Evolutionary conservation across 2,797 vertebrate genomes (phyloP).

Genomic region (Squalus acanthias): DNA sequence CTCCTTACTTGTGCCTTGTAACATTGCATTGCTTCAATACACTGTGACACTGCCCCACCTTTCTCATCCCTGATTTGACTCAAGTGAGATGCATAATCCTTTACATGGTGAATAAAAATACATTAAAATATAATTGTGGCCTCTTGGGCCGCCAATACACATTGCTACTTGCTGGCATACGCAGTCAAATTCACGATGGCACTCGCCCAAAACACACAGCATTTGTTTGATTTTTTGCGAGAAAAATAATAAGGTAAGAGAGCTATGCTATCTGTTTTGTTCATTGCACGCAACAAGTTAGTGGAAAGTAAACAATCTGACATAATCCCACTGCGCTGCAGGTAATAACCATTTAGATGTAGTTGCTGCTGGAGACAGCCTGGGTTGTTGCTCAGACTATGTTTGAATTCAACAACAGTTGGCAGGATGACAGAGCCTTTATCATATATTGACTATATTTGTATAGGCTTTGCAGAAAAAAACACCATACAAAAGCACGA

Average conservation of each 20-base stretch:
- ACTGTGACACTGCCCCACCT: not conserved
- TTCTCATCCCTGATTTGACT: not conserved
- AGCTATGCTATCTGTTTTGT: not conserved
- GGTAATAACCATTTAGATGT: not conserved
- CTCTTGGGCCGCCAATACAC: not conserved
- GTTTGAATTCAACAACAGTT: not conserved
- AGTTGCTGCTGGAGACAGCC: conserved; percentile 3
- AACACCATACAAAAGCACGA: not conserved
- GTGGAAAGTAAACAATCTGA: not conserved
- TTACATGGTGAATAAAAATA: not conserved
- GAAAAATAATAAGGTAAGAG: not conserved
- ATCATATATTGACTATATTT: not conserved
- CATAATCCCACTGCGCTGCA: not conserved
- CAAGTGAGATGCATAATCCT: not conserved
- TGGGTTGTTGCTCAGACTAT: not conserved
- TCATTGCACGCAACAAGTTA: not conserved
- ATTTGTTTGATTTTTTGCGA: not conserved
- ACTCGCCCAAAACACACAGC: not conserved
- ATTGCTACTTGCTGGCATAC: not conserved
- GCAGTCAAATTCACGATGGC: not conserved
- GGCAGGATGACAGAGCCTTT: not conserved
- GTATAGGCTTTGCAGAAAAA: not conserved
- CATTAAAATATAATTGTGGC: not conserved
- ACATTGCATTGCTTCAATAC: not conserved
- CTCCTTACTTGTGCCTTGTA: too few species aligned